Evolutionary conservation across 2,888 invertebrate genomes (phyloP).

Genomic region (Cantharis flavilabris): DNA sequence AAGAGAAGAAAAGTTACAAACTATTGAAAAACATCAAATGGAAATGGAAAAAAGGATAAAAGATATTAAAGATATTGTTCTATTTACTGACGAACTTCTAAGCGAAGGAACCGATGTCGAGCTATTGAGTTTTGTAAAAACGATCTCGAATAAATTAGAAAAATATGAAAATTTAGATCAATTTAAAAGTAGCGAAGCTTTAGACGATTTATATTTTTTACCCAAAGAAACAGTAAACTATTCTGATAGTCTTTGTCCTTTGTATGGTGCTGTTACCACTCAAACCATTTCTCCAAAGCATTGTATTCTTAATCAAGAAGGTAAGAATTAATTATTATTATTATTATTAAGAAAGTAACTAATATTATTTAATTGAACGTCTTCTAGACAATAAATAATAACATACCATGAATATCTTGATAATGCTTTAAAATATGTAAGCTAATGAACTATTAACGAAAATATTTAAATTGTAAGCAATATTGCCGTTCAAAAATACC

Average conservation of each 20-base stretch:
- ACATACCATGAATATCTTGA: neutral
- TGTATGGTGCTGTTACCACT: slow-evolving; percentile 66
- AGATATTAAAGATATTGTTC: slow-evolving; percentile 64
- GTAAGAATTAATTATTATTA: slow-evolving; percentile 45
- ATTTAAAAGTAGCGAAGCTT: slow-evolving; percentile 55
- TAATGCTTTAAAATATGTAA: neutral
- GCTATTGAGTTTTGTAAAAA: slow-evolving; percentile 68
- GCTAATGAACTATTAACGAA: neutral
- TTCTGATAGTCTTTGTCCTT: slow-evolving; percentile 51
- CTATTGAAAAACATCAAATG: slow-evolving; percentile 54
- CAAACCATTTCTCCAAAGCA: slow-evolving; percentile 66
- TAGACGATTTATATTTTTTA: slow-evolving; percentile 58
- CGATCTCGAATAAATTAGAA: slow-evolving; percentile 69
- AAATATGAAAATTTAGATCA: slow-evolving; percentile 62
- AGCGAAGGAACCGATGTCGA: slow-evolving; percentile 72
- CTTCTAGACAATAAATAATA: neutral
- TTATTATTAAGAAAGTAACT: neutral
- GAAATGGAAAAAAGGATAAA: slow-evolving; percentile 60
- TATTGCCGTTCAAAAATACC: neutral
- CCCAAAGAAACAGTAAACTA: slow-evolving; percentile 59
- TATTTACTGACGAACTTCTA: slow-evolving; percentile 66
- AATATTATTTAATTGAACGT: no score
- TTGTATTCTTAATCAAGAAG: slow-evolving; percentile 63
- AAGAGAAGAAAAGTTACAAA: slow-evolving; percentile 50
- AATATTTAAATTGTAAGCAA: neutral